Conservation (phyloP, 2,113 vertebrate species). For the Cephalopholis sonnerati region DNA sequence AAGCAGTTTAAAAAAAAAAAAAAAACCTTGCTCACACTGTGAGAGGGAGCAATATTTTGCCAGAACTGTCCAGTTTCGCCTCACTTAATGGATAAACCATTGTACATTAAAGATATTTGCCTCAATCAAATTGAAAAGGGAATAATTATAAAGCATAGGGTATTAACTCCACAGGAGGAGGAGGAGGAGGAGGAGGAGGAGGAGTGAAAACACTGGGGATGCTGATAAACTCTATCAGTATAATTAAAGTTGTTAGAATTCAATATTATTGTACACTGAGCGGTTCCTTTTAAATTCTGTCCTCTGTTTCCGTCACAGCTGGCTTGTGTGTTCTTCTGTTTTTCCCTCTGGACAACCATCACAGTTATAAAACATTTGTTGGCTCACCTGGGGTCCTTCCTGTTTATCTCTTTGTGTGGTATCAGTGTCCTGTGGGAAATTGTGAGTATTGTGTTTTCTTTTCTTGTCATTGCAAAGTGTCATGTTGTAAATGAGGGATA, state of each 20-base stretch:
- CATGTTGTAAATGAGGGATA: not conserved
- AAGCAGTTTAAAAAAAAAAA: not conserved
- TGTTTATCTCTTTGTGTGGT: not conserved
- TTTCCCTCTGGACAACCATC: not conserved
- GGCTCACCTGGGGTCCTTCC: not conserved
- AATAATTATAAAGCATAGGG: not conserved
- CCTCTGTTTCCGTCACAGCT: not conserved
- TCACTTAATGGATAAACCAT: not conserved
- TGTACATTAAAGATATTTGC: not conserved
- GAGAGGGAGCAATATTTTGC: not conserved
- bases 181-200: not conserved
- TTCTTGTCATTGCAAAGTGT: not conserved
- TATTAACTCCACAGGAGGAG: not conserved
- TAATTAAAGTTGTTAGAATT: not conserved
- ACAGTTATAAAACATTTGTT: not conserved
- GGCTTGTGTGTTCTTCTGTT: not conserved
- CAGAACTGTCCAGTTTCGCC: not conserved
- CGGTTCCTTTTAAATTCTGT: not conserved
- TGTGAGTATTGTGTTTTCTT: not conserved
- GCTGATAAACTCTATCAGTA: slow-evolving; percentile 1
- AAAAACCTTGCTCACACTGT: not conserved
- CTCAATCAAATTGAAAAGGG: slow-evolving; percentile 1
- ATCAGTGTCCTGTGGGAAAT: not conserved
- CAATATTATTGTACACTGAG: not conserved
- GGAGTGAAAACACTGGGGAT: not conserved